Conservation (phyloP, 2,797 vertebrate genomes). For the Otus scops region DNA sequence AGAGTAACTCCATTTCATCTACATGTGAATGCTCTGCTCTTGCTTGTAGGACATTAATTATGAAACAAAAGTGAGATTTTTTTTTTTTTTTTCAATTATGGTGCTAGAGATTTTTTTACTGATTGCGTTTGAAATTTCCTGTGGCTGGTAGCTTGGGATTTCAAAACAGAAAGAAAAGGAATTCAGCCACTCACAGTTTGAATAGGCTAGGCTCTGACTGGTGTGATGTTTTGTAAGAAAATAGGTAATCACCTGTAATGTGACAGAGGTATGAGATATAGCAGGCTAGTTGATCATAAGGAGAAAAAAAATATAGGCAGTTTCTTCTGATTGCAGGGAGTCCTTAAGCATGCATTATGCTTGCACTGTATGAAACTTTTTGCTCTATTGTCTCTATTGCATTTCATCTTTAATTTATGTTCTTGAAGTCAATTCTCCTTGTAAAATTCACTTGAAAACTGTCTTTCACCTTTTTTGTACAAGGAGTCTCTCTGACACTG, state of each 20-base stretch:
- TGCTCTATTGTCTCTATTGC: neutral
- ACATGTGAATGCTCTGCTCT: neutral
- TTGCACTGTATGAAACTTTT: neutral
- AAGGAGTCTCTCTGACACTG: neutral
- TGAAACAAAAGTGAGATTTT: neutral
- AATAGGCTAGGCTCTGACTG: neutral
- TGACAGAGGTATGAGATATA: neutral
- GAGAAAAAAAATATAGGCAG: neutral
- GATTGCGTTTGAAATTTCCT: neutral
- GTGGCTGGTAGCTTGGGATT: neutral
- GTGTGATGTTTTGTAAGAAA: neutral
- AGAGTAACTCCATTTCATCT: neutral
- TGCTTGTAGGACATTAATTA: neutral
- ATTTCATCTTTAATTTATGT: neutral
- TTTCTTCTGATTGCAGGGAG: neutral
- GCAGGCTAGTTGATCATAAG: neutral
- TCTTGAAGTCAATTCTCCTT: neutral
- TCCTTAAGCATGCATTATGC: neutral
- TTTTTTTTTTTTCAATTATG: neutral
- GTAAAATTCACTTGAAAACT: neutral
- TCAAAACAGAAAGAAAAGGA: neutral
- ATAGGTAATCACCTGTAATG: neutral
- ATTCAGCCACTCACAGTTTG: neutral
- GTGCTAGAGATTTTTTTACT: neutral
- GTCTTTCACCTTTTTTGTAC: neutral